These are phyloP conservation scores for Ditula angustiorana DNA, from an alignment of 2,888 invertebrate genomes.

Conservation along the genomic window DNA sequence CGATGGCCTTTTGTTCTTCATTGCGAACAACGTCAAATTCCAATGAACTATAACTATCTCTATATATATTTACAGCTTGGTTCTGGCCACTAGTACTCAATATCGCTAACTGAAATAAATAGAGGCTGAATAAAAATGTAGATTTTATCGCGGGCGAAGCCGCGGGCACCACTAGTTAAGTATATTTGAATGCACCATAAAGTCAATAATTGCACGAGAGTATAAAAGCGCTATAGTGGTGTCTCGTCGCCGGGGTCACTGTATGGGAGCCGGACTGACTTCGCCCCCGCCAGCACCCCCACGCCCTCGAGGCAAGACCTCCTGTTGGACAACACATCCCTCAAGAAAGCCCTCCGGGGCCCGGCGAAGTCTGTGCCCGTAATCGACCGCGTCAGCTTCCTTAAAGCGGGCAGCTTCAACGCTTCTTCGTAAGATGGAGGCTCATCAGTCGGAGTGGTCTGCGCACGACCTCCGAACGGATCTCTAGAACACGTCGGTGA, in stretches of 20 bases:
- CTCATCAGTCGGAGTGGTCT: constrained; percentile 84
- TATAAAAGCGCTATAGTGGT: constrained; percentile 72
- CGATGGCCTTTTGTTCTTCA: constrained; percentile 2
- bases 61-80: constrained; percentile 38
- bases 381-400: constrained; percentile 85
- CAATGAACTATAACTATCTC: constrained; percentile 12
- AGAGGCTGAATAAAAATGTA: constrained; percentile 36
- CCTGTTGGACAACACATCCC: constrained; percentile 79
- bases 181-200: constrained; percentile 73
- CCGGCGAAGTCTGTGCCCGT: constrained; percentile 85
- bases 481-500: constrained; percentile 85
- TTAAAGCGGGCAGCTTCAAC: constrained; percentile 85
- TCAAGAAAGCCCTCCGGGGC: constrained; percentile 78
- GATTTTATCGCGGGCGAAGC: constrained; percentile 31
- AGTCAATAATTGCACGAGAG: constrained; percentile 60
- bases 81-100: constrained; percentile 31
- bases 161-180: constrained; percentile 47
- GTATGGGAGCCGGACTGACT: constrained; percentile 73
- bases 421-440: constrained; percentile 89
- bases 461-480: constrained; percentile 85
- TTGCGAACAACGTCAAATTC: constrained; percentile 14
- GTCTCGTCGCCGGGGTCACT: constrained; percentile 77
- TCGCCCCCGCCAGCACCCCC: constrained; percentile 74
- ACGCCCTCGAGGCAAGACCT: constrained; percentile 80
- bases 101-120: constrained; percentile 32